Base-by-base conservation (phyloP, 2,888 invertebrate genomes). In the Minunthozetes semirufus region DNA sequence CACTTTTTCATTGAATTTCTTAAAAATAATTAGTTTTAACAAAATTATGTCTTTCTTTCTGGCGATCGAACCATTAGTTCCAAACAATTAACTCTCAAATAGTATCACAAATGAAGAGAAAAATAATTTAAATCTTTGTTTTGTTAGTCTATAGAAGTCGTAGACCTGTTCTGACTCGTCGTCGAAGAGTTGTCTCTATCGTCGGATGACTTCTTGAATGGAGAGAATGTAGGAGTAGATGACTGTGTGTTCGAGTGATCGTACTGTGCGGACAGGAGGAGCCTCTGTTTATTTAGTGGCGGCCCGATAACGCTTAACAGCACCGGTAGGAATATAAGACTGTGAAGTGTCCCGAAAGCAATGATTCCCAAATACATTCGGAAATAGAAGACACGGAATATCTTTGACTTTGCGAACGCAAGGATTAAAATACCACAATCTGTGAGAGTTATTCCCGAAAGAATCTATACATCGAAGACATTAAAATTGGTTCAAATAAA, bases 341-440 rank as follows among this genome's bases (percentile, higher is more conserved):
- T 98, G 84, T 99, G 98, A 6, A 94, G 89, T 11, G 98, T 98
- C 74, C 99, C 99, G 83, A 94, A 91, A 76, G 98, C 81, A 74
- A 99, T 98, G 80, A 99, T 99, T 76, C 96, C 94, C 82, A 99
- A 86, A 85, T 98, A 99, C 94, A 97, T 95, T 79, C 94, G 88
- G 87, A 95, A 96, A 86, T 95, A 96, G 85, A 93, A 95, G 29
- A 87, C 83, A 84, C 92, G 89, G 86, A 99, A 99, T 79, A 99
- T 94, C 86, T 97, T 96, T 76, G 95, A 95, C 84, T 96, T 96
- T 27, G 98, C 96, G 83, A 97, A 97, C 25, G 92, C 96, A 78
- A 99, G 87, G 74, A 99, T 95, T 78, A 97, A 87, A 82, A 99
- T 97, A 70, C 98, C 98, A 59, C 93, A 93, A 85, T 99, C 99